Conservation (phyloP, 2,797 vertebrate genomes). For the Lutjanus campechanus region DNA sequence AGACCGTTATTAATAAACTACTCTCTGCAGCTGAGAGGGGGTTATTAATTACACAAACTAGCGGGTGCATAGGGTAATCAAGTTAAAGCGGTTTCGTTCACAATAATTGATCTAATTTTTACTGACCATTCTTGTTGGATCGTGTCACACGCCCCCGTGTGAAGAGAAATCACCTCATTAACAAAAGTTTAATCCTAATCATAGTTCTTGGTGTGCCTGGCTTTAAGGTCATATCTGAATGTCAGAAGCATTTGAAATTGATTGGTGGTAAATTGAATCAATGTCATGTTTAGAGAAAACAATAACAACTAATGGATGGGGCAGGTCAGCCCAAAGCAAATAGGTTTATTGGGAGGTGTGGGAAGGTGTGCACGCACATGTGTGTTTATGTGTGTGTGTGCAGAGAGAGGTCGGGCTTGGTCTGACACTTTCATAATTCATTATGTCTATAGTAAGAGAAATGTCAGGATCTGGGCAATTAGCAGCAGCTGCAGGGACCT, state of each 20-base stretch:
- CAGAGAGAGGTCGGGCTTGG: conserved; percentile 60
- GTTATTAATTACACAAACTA: conserved; percentile 99
- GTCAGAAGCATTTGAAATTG: conserved; percentile 99
- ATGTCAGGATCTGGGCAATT: conserved; percentile 93
- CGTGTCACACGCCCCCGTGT: conserved; percentile 71
- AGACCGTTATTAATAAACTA: conserved; percentile 99
- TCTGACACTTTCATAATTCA: conserved; percentile 94
- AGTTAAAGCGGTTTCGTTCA: conserved; percentile 95
- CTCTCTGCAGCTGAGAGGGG: conserved; percentile 87
- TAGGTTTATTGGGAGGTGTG: conserved; percentile 91
- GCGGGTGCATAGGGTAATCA: conserved; percentile 92
- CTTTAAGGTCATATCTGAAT: conserved; percentile 99
- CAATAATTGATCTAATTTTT: conserved; percentile 99
- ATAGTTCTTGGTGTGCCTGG: conserved; percentile 96
- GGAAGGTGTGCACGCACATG: conserved; percentile 51
- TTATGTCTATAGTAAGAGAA: conserved; percentile 93
- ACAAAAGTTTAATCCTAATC: conserved; percentile 99
- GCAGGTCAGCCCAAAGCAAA: conserved; percentile 89
- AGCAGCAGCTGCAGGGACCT: conserved; percentile 90
- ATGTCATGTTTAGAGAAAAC: conserved; percentile 99
- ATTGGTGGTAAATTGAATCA: conserved; percentile 99
- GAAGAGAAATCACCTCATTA: conserved; percentile 99
- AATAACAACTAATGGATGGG: conserved; percentile 99
- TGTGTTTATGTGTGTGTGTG: conserved; percentile 17
- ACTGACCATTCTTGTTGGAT: conserved; percentile 89